Evolutionary conservation across 2,113 vertebrate species (phyloP).

Genomic region (Scopus umbretta): DNA sequence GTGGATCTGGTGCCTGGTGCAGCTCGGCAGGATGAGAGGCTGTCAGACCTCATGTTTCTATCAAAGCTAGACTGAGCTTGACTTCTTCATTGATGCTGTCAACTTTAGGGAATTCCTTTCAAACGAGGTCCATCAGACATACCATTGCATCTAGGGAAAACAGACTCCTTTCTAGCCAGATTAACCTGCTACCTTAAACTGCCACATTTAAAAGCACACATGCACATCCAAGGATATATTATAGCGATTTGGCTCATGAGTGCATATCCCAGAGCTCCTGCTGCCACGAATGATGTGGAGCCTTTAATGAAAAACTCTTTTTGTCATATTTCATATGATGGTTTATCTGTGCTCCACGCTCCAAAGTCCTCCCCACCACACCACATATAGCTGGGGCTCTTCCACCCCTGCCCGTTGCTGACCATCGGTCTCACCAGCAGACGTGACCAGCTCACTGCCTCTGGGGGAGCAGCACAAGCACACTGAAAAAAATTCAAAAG

Average conservation of each 20-base stretch:
- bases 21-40: not conserved
- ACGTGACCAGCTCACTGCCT: accelerated
- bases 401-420: not conserved
- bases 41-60: not conserved
- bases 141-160: not conserved
- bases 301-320: not conserved
- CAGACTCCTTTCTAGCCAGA: not conserved
- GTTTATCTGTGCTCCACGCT: not conserved
- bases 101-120: not conserved
- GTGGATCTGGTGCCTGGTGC: not conserved
- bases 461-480: not conserved
- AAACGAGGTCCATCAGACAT: not conserved
- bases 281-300: not conserved
- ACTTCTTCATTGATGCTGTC: not conserved
- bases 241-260: not conserved
- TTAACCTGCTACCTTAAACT: not conserved
- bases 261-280: not conserved
- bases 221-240: not conserved
- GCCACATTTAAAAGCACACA: not conserved
- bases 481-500: not conserved
- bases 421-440: not conserved
- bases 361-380: not conserved
- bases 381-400: not conserved
- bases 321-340: not conserved
- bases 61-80: not conserved